Base-by-base conservation (phyloP, 1,140 invertebrate species). In the Neodiprion virginianus region DNA sequence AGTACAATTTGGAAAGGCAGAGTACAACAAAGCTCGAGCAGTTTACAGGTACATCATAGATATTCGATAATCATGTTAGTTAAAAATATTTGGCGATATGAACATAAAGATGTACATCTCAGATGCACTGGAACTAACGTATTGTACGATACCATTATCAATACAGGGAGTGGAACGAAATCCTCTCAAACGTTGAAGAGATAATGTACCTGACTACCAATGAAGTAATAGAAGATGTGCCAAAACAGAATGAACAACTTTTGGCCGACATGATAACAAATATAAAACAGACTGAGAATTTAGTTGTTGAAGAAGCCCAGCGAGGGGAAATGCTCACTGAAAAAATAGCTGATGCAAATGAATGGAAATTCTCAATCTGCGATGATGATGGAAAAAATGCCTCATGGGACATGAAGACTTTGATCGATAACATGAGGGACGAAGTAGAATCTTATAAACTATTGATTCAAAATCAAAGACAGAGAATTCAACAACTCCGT, bases 131-230 rank as follows among this genome's bases (percentile, higher is more conserved):
- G 9, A 50, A 5, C 4, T 23, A 50, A 21, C 8, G 8, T 28
- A 72, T 49, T 23, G 48, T 68, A 21, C 21, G 9, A 21, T 48
- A 69, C 48, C 21, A 48, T 67, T 61, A 72, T 70, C 67, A 40
- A 69, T 47, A 69, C 40, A 79, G 78, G 71, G 78, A 79, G 12
- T 79, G 78, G 78, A 79, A 79, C 69, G 76, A 77, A 53, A 79
- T 79, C 72, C 67, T 79, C 17, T 75, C 78, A 14, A 75, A 67
- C 3, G 74, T 79, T 8, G 75, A 79, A 53, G 75, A 77, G 28
- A 69, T 79, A 67, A 75, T 79, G 61, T 79, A 77, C 65, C 69
- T 77, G 11, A 69, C 78, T 28, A 40, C 74, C 9, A 75, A 75
- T 47, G 8, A 49, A 77, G 65, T 69, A 8, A 17, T 67, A 10